These are phyloP conservation scores for Pagrus major DNA, from an alignment of 2,113 vertebrate species.

Conservation along the genomic window DNA sequence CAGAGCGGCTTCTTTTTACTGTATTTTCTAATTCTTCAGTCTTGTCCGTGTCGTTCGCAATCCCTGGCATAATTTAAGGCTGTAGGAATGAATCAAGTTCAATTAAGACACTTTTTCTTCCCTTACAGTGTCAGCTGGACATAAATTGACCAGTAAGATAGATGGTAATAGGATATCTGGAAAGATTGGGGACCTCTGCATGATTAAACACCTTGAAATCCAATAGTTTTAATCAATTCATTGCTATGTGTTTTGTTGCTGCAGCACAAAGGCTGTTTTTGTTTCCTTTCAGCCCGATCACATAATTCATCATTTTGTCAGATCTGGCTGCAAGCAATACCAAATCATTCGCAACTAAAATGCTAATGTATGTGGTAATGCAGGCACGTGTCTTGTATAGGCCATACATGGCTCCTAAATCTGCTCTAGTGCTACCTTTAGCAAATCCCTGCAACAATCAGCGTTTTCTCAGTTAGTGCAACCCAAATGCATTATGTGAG, in stretches of 20 bases:
- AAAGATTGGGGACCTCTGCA: constrained; percentile 33
- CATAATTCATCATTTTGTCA: constrained; percentile 50
- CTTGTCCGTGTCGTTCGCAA: constrained; percentile 8
- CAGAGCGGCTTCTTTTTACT: neutral
- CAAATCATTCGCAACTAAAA: neutral
- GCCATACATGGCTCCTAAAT: neutral
- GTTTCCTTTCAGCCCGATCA: constrained; percentile 36
- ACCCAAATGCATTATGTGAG: constrained; percentile 14
- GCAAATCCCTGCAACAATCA: constrained; percentile 45
- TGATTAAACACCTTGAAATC: constrained; percentile 62
- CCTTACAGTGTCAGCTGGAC: neutral
- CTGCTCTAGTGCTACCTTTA: neutral
- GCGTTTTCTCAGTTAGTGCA: constrained; percentile 38
- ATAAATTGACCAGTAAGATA: constrained; percentile 38
- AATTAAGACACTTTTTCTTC: constrained; percentile 22
- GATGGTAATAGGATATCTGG: constrained; percentile 33
- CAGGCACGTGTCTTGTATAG: neutral
- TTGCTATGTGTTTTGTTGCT: constrained; percentile 32
- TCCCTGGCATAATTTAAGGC: constrained; percentile 20
- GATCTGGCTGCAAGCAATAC: neutral
- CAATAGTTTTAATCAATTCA: constrained; percentile 59
- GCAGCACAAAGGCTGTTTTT: constrained; percentile 22
- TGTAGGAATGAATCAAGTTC: constrained; percentile 4
- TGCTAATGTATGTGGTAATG: constrained; percentile 11
- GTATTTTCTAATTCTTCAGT: neutral